phyloP scores from a whole-genome alignment of 2,888 invertebrate genomes.

The Philhelius pedissequus region DNA sequence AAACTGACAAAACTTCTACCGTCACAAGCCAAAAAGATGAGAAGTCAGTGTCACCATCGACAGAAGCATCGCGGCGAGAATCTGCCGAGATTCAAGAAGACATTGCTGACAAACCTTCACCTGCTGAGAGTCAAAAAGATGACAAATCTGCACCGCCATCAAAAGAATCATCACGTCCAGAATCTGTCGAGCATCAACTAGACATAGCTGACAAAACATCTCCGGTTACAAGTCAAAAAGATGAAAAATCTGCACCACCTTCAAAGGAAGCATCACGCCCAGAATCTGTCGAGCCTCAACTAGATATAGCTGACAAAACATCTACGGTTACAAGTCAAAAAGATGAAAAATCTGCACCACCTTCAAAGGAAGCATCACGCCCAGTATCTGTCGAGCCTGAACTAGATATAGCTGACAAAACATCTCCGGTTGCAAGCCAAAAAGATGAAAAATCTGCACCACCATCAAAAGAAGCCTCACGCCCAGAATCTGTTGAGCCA shows the following conservation, averaged over 20 bases:
- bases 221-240: not conserved
- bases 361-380: no score
- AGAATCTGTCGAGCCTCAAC: conserved; percentile 9
- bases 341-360: no score
- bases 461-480: not conserved
- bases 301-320: no score
- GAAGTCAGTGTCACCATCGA: not conserved
- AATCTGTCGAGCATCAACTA: not conserved
- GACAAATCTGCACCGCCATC: not conserved
- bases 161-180: not conserved
- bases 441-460: no score
- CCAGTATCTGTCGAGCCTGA: no score
- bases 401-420: no score
- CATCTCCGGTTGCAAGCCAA: no score
- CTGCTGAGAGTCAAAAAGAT: not conserved
- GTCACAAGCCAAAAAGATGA: not conserved
- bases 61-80: not conserved
- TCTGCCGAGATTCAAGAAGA: not conserved
- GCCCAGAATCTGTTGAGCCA: conserved; percentile 39
- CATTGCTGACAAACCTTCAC: not conserved
- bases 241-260: conserved; percentile 44
- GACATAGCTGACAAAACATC: not conserved
- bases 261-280: conserved; percentile 57
- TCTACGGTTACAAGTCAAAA: no score
- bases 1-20: not conserved